A percentile compares a stretch with the other conserved stretches of the same genome.
Evolutionary conservation across 1,140 invertebrate species (phyloP).

Genomic region (Drosophila kikkawai): DNA sequence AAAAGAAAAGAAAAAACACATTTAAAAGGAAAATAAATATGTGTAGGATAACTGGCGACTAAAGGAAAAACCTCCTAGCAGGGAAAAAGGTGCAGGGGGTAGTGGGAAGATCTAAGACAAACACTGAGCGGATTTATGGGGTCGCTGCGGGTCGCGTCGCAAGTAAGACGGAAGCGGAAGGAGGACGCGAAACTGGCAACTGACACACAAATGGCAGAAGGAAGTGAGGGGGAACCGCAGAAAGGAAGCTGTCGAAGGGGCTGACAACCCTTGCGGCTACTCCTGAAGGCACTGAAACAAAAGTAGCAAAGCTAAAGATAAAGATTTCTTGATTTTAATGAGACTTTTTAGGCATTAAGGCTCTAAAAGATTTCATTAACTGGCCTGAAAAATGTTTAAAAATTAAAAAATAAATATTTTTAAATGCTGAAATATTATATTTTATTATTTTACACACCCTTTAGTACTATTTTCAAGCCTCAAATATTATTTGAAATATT

Average conservation of each 20-base stretch:
- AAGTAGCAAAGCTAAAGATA: neutral
- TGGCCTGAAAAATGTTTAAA: no score
- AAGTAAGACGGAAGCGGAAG: slow-evolving; percentile 69
- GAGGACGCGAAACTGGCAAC: slow-evolving; percentile 75
- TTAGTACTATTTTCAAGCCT: neutral
- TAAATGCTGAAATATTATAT: no score
- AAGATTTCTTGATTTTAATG: neutral
- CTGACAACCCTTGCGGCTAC: slow-evolving; percentile 64
- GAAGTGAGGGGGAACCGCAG: slow-evolving; percentile 53
- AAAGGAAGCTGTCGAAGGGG: slow-evolving; percentile 72
- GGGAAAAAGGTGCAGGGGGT: neutral
- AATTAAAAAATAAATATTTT: no score
- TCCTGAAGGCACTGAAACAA: slow-evolving; percentile 4
- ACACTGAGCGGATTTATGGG: slow-evolving; percentile 69
- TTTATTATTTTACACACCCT: no score
- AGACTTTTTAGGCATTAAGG: neutral
- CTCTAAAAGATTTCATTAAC: no score
- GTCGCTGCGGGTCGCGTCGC: slow-evolving; percentile 35
- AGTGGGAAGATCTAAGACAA: slow-evolving; percentile 67
- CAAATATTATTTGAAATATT: neutral
- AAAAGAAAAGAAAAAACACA: slow-evolving; percentile 39
- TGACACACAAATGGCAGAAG: slow-evolving; percentile 53
- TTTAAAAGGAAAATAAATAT: slow-evolving; percentile 70
- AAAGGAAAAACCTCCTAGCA: slow-evolving; percentile 4
- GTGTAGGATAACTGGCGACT: slow-evolving; percentile 58